Evolutionary conservation across 2,888 invertebrate genomes (phyloP).

Genomic region (Acanthacorydalis orientalis): DNA sequence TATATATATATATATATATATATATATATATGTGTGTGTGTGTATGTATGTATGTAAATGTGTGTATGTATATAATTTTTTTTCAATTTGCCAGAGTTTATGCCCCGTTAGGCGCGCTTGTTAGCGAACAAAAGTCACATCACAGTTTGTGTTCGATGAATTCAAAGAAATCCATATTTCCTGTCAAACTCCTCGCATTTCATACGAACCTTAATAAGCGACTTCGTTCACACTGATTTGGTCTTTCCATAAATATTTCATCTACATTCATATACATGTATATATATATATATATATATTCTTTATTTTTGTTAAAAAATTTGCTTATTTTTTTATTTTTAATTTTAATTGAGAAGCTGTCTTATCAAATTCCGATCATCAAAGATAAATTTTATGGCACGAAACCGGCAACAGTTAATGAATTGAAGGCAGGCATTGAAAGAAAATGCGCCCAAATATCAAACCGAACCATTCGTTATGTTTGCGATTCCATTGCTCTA

Average conservation of each 20-base stretch:
- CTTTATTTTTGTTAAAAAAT: no score
- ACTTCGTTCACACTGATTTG: not conserved
- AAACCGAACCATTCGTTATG: no score
- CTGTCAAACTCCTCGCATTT: not conserved
- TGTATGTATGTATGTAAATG: no score
- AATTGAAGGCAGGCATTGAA: no score
- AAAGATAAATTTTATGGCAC: no score
- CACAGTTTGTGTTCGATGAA: not conserved
- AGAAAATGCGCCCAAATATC: no score
- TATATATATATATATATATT: no score
- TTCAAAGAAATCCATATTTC: slow-evolving; percentile 1
- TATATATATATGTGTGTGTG: not conserved
- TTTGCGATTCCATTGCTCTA: no score
- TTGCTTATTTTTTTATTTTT: no score
- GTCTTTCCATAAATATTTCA: not conserved
- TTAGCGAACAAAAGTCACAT: not conserved
- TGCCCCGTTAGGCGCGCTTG: not conserved
- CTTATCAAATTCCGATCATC: no score
- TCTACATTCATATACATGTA: not conserved
- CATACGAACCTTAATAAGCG: not conserved
- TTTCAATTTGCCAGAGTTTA: not conserved
- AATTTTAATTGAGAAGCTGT: no score
- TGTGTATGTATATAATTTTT: not conserved
- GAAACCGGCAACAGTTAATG: no score
- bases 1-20: slow-evolving; percentile 1